Percentiles rank a stretch among this genome's conserved stretches.
These are phyloP conservation scores for Drosophila tanythrix DNA, from an alignment of 2,888 invertebrate species.

Conservation along the genomic window DNA sequence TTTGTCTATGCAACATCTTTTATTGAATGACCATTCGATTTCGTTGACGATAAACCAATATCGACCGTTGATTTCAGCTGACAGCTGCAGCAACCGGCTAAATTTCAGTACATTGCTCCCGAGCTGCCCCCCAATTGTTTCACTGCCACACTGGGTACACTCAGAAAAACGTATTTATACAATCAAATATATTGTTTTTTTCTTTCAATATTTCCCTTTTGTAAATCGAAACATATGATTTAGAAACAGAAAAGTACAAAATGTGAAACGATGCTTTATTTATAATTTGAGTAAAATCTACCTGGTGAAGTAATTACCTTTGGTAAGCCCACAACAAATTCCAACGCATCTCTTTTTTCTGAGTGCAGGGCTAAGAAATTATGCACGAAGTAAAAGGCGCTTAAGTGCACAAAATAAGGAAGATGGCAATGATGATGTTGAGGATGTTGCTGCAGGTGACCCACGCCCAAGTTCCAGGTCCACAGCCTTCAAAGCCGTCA, in stretches of 20 bases:
- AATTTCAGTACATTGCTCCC: slow-evolving; percentile 30
- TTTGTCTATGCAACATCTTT: slow-evolving; percentile 24
- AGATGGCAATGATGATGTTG: slow-evolving; percentile 34
- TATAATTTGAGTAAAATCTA: not conserved
- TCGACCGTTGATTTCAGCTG: not conserved
- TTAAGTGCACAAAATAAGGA: slow-evolving; percentile 71
- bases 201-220: not conserved
- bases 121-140: not conserved
- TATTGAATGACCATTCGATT: slow-evolving; percentile 36
- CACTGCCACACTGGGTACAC: slow-evolving; percentile 3
- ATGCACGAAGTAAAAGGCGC: slow-evolving; percentile 72
- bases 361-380: slow-evolving; percentile 60
- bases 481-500: slow-evolving; percentile 35
- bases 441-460: slow-evolving; percentile 60
- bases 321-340: not conserved
- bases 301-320: not conserved
- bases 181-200: not conserved
- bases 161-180: not conserved
- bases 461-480: slow-evolving; percentile 48
- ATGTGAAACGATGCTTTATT: not conserved
- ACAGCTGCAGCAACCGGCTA: not conserved
- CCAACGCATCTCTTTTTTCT: not conserved
- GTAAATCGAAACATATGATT: not conserved
- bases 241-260: not conserved
- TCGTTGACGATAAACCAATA: not conserved